Conservation (phyloP, 2,888 invertebrate genomes). For the Argyra leucocephala region DNA sequence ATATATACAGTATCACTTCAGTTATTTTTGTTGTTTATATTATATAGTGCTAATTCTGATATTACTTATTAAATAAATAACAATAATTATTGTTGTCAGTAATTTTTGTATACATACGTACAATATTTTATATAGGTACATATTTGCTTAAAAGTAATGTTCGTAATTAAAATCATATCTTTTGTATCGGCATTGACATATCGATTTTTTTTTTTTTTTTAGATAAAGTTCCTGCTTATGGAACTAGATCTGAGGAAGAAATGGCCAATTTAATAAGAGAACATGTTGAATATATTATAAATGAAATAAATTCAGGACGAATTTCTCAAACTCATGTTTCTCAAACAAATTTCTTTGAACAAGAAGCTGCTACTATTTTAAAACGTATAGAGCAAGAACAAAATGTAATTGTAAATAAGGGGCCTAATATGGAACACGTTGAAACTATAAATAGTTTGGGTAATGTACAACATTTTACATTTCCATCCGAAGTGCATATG, state of each 20-base stretch:
- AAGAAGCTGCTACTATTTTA: constrained; percentile 33
- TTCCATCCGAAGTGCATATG: constrained; percentile 38
- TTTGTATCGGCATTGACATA: too few relatives aligned
- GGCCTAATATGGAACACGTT: constrained; percentile 20
- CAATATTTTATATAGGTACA: too few relatives aligned
- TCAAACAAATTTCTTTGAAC: constrained; percentile 39
- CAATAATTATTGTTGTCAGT: too few relatives aligned
- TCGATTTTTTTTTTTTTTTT: too few relatives aligned
- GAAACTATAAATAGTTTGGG: constrained; percentile 33
- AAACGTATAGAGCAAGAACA: constrained; percentile 28
- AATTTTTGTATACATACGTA: too few relatives aligned
- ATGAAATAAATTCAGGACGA: constrained; percentile 35
- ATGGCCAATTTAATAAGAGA: constrained; percentile 30
- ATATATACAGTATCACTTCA: too few relatives aligned
- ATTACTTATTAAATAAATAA: too few relatives aligned
- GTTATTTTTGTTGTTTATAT: too few relatives aligned
- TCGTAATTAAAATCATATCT: too few relatives aligned
- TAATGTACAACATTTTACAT: constrained; percentile 35
- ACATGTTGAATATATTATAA: constrained; percentile 32
- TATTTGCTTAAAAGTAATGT: too few relatives aligned
- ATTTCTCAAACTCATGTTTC: constrained; percentile 31
- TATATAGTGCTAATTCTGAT: too few relatives aligned
- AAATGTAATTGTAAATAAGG: constrained; percentile 21
- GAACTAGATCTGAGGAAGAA: constrained; percentile 34
- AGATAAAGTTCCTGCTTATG: constrained; percentile 30